Base-by-base conservation (phyloP, 2,888 invertebrate species). In the Rhingia rostrata region DNA sequence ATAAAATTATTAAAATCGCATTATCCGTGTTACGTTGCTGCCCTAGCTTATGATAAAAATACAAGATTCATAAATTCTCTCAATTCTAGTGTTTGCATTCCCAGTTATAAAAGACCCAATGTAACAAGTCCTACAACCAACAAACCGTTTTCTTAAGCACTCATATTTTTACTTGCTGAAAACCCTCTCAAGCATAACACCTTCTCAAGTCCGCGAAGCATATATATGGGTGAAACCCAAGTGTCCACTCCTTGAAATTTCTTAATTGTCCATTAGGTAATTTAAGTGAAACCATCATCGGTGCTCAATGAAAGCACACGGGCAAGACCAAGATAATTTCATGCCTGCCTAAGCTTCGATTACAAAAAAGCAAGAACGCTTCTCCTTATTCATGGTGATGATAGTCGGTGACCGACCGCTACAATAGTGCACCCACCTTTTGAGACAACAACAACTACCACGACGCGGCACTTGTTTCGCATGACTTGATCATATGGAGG, bases 261-360 rank as follows among this genome's bases (percentile, higher is more conserved):
- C 80, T 80, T 84, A 84, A 84, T 80, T 84, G 84, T 75, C 80
- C 80, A 70, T 70, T 75, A 79, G 74, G 63, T 53, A 83, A 79
- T 74, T 79, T 66, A 60, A 75, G 49, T 66, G 70, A 70, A 75
- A 84, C 80, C 80, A 80, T 66, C 69, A 64, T 54, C 66, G 63
- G 49, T 69, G 67, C 63, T 60, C 73, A 70, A 61, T 73, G 54
- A 53, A 67, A 73, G 30, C 53, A 61, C 51, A 67, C 51, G 10
- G 32, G 22, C 58, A 61, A 72, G 66, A 49, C 58, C 58, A 79
- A 84, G 74, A 74, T 61, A 84, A 84, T 84, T 84, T 84, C 84
- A 84, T 80, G 84, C 84, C 80, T 51, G 53, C 83, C 49, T 80
- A 74, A 14, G 64, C 74, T 74, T 73, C 73, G 39, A 78, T 78